phyloP scores from a whole-genome alignment of 2,888 invertebrate genomes.

The Gortyna flavago region DNA sequence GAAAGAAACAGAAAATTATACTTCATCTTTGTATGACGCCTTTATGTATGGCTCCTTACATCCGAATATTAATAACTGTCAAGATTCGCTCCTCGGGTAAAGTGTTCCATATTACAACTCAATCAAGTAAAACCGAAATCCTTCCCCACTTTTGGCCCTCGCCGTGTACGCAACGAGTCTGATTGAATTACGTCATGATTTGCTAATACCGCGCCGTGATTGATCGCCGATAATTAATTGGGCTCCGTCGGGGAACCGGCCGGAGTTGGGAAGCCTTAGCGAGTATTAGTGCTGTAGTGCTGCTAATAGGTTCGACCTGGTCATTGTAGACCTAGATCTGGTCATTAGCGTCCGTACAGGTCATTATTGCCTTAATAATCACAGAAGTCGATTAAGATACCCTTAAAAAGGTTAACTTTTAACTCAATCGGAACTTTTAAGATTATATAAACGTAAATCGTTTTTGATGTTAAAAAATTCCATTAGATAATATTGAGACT shows the following conservation, averaged over 20 bases:
- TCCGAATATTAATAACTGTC: conserved; percentile 19
- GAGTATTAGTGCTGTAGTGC: conserved; percentile 12
- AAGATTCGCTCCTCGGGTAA: neutral
- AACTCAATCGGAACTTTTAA: neutral
- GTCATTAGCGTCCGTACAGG: neutral
- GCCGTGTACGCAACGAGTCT: conserved; percentile 42
- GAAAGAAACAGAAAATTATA: neutral
- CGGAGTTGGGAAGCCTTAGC: conserved; percentile 20
- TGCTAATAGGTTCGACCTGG: conserved; percentile 20
- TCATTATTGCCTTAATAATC: neutral
- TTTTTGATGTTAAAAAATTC: neutral
- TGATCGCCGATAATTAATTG: conserved; percentile 60
- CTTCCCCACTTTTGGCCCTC: conserved; percentile 24
- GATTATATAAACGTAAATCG: neutral
- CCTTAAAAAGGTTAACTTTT: neutral
- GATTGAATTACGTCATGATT: conserved; percentile 64
- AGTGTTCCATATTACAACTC: conserved; percentile 21
- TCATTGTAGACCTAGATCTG: too few relatives aligned
- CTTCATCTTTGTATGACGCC: neutral
- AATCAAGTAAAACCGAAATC: conserved; percentile 43
- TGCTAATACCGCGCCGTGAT: conserved; percentile 56
- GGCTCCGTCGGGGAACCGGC: conserved; percentile 6
- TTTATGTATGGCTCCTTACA: neutral
- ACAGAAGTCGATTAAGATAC: too few relatives aligned
- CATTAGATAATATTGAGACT: neutral